These are phyloP conservation scores for Drosophila phalerata DNA, from an alignment of 2,888 invertebrate genomes.

Conservation along the genomic window DNA sequence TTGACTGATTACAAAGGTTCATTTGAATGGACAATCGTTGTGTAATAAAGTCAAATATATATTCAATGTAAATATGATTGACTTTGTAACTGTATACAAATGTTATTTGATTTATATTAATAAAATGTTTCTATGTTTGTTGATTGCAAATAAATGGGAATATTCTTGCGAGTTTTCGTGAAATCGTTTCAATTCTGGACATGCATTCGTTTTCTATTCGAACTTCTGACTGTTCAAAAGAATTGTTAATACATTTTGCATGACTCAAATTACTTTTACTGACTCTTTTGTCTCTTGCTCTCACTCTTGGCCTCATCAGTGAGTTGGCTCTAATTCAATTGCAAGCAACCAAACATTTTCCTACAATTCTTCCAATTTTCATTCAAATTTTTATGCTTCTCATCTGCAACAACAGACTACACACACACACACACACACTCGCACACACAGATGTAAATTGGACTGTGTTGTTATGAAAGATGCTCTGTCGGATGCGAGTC, in stretches of 20 bases:
- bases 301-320: conserved; percentile 9
- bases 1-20: conserved; percentile 27
- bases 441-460: conserved; percentile 57
- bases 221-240: not conserved
- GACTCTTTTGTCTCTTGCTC: not conserved
- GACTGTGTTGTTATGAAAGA: conserved; percentile 69
- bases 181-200: not conserved
- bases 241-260: not conserved
- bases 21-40: conserved; percentile 2
- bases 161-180: not conserved
- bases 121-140: not conserved
- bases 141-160: too few relatives aligned
- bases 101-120: conserved; percentile 1
- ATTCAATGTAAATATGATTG: conserved; percentile 3
- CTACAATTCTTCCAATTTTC: conserved; percentile 34
- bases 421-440: conserved; percentile 6
- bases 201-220: not conserved
- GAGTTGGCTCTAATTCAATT: conserved; percentile 47
- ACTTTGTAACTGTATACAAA: conserved; percentile 9
- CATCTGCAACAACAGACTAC: conserved; percentile 28
- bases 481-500: conserved; percentile 49
- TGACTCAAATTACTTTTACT: conserved; percentile 6
- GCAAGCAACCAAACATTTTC: conserved; percentile 45
- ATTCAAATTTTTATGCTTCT: conserved; percentile 34
- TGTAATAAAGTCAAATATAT: conserved; percentile 1